Percentiles rank a stretch among this genome's conserved stretches.
Conservation (phyloP, 2,113 vertebrate genomes). For the Antechinus flavipes region DNA sequence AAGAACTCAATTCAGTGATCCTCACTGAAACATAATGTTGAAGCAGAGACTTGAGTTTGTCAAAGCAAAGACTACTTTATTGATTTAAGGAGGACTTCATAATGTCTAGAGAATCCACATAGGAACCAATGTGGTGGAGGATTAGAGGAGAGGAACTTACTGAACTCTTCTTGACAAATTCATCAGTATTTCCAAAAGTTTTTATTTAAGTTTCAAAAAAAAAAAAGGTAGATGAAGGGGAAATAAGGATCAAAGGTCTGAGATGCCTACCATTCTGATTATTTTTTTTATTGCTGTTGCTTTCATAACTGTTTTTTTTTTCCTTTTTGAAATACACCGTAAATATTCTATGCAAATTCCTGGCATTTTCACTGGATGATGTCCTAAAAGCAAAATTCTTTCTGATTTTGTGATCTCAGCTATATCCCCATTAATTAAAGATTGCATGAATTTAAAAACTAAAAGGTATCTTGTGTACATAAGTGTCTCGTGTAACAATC, state of each 20-base stretch:
- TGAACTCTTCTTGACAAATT: not conserved
- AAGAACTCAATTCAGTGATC: not conserved
- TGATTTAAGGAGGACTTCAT: not conserved
- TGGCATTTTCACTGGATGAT: conserved; percentile 17
- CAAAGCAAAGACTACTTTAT: not conserved
- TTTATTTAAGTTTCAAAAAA: not conserved
- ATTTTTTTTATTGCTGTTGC: conserved; percentile 12
- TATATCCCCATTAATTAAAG: conserved; percentile 5
- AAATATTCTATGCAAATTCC: not conserved
- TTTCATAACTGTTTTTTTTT: conserved; percentile 11
- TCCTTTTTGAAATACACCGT: conserved; percentile 6
- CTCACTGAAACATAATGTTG: not conserved
- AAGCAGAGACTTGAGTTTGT: not conserved
- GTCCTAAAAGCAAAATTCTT: not conserved
- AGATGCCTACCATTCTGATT: not conserved
- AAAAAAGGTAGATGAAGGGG: not conserved
- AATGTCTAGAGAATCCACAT: not conserved
- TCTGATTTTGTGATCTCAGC: not conserved
- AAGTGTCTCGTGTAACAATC: not conserved
- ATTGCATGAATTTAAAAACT: conserved; percentile 26
- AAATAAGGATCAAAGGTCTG: not conserved
- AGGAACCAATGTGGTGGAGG: not conserved
- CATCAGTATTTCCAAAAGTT: not conserved
- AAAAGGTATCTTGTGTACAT: not conserved
- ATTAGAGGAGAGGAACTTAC: not conserved